Evolutionary conservation across 2,888 invertebrate genomes (phyloP).

Genomic region (Mythimna ferrago): DNA sequence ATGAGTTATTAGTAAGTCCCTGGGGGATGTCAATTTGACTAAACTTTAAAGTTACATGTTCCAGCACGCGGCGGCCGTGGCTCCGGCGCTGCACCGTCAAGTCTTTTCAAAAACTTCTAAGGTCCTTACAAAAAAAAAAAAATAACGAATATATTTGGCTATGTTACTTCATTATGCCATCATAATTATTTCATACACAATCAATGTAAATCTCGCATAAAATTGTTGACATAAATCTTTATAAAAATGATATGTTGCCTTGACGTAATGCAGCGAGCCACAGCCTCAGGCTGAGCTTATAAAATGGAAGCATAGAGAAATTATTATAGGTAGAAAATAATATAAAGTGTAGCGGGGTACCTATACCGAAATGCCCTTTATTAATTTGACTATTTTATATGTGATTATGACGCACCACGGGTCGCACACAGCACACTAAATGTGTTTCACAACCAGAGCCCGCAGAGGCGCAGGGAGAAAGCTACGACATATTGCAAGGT

Average conservation of each 20-base stretch:
- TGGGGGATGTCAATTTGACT: slow-evolving; percentile 63
- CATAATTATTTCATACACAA: slow-evolving; percentile 8
- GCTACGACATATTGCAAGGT: slow-evolving; percentile 37
- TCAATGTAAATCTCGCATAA: slow-evolving; percentile 2
- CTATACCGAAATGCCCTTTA: slow-evolving; percentile 83
- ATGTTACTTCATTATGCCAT: slow-evolving; percentile 3
- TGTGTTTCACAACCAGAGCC: slow-evolving; percentile 60
- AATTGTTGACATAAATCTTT: slow-evolving; percentile 19
- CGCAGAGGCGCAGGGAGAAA: slow-evolving; percentile 47
- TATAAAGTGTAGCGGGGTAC: slow-evolving; percentile 80
- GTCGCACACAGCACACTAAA: slow-evolving; percentile 37
- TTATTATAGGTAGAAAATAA: slow-evolving; percentile 62
- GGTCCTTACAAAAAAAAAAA: slow-evolving; percentile 29
- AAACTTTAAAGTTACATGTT: slow-evolving; percentile 54
- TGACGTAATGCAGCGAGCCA: slow-evolving; percentile 37
- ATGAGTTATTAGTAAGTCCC: slow-evolving; percentile 64
- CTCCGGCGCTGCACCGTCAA: slow-evolving; percentile 15
- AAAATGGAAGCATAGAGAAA: slow-evolving; percentile 65
- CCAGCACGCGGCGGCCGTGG: slow-evolving; percentile 26
- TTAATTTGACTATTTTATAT: slow-evolving; percentile 80
- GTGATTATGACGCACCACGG: slow-evolving; percentile 54
- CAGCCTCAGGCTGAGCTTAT: slow-evolving; percentile 49
- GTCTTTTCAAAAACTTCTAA: neutral
- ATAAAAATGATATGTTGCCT: slow-evolving; percentile 42
- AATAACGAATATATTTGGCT: slow-evolving; percentile 32